A percentile compares a stretch with the other conserved stretches of the same genome.
These are phyloP conservation scores for Oplegnathus fasciatus DNA, from an alignment of 2,113 vertebrate species.

Conservation along the genomic window DNA sequence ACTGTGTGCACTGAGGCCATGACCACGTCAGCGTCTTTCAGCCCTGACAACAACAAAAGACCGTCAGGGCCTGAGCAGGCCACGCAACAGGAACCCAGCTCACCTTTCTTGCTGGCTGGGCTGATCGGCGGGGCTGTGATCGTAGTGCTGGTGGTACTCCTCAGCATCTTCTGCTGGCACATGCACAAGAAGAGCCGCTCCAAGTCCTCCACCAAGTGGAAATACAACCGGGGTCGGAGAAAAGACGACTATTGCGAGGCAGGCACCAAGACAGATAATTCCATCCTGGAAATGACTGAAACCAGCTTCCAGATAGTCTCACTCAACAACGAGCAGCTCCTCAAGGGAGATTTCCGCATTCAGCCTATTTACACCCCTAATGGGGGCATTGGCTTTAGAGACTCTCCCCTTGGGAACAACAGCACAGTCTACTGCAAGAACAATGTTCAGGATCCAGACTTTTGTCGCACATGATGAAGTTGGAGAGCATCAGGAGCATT, in stretches of 20 bases:
- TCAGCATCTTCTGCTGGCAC: conserved; percentile 94
- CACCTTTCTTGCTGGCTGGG: conserved; percentile 91
- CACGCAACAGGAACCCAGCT: conserved; percentile 88
- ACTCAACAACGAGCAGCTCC: conserved; percentile 97
- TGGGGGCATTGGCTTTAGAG: conserved; percentile 92
- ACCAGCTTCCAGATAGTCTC: conserved; percentile 97
- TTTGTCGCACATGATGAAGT: conserved; percentile 92
- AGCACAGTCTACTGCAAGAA: conserved; percentile 93
- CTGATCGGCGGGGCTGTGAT: conserved; percentile 93
- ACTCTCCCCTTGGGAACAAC: conserved; percentile 93
- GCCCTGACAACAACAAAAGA: conserved; percentile 88
- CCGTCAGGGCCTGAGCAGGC: conserved; percentile 91
- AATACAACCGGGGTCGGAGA: conserved; percentile 94
- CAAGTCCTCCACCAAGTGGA: conserved; percentile 91
- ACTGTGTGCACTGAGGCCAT: conserved; percentile 91
- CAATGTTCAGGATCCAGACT: conserved; percentile 91
- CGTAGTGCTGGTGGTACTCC: conserved; percentile 90
- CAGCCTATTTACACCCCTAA: conserved; percentile 97
- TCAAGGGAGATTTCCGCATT: conserved; percentile 97
- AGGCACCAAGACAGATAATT: conserved; percentile 97
- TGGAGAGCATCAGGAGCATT: conserved; percentile 70
- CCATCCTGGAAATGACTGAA: conserved; percentile 98
- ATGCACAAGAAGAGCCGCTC: conserved; percentile 92
- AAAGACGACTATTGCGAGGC: conserved; percentile 97
- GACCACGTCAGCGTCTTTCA: conserved; percentile 86